Base-by-base conservation (phyloP, 2,113 vertebrate genomes). In the Polypterus bichir region DNA sequence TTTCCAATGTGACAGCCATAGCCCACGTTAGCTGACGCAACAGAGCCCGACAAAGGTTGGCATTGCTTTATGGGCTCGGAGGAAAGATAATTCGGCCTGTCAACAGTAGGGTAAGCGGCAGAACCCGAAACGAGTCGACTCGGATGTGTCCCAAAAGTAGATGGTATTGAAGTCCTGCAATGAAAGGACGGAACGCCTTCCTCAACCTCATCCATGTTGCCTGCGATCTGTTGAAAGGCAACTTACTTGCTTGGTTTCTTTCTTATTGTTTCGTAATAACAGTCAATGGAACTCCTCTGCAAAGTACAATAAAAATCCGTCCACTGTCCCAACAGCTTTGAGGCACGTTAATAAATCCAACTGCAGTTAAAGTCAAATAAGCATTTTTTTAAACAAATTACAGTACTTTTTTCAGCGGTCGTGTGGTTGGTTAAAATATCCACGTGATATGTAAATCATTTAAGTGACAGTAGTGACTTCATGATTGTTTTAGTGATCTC, bases 1-100 rank as follows among this genome's bases (percentile, higher is more conserved):
- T 87, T 89, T 66, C 87, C 87, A 76, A 92, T 89, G 74, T 85
- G 81, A 78, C 90, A 89, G 64, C 88, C 88, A 65, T 88, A 91
- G 67, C 85, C 83, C 1, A 86, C 78, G 61, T 78, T 81, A 7
- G 80, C 62, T 10, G 82, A 73, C 1, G 82, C 72, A 8, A 63
- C 49, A 4, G 77, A 73, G 47, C 76, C 62, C 4, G 79, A 68
- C 54, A 73, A 68, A 44, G 57, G 62, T 10, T 46, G 58, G 9
- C 67, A 74, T 49, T 72, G 45, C 57, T 65, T 63, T 11, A 66
- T 61, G 62, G 69, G 54, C 8, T 76, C 74, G 6, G 66, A 51
- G 64, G 55, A 68, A 11, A 63, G 46, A 63, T 67, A 77, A 67
- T 80, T 83, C 68, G 84, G 81, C 44, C 79, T 73, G 51, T 82